Evolutionary conservation across 2,888 invertebrate genomes (phyloP).

Genomic region (Drosophila dives): DNA sequence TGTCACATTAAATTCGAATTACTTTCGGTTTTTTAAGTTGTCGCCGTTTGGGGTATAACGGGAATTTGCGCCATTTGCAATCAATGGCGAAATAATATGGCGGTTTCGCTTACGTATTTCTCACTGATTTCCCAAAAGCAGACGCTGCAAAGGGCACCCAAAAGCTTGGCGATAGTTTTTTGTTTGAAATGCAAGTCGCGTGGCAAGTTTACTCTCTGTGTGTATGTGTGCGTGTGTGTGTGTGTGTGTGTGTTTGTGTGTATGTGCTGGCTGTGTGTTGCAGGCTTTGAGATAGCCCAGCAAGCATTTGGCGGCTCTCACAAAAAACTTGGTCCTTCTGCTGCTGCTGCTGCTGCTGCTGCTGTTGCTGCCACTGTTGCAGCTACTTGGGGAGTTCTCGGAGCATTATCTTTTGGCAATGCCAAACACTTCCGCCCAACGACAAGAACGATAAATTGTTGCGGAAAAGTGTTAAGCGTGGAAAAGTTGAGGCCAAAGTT

Average conservation of each 20-base stretch:
- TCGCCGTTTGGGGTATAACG: slow-evolving; percentile 39
- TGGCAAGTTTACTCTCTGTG: slow-evolving; percentile 37
- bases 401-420: slow-evolving; percentile 69
- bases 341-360: slow-evolving; percentile 11
- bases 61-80: slow-evolving; percentile 69
- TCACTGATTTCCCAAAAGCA: slow-evolving; percentile 66
- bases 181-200: slow-evolving; percentile 67
- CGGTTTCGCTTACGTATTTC: slow-evolving; percentile 73
- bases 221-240: neutral
- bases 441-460: slow-evolving; percentile 76
- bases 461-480: slow-evolving; percentile 77
- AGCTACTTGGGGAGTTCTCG: slow-evolving; percentile 27
- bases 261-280: neutral
- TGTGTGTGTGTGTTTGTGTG: slow-evolving; percentile 10
- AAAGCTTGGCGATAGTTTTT: slow-evolving; percentile 55
- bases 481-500: slow-evolving; percentile 71
- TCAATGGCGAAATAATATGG: slow-evolving; percentile 76
- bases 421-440: slow-evolving; percentile 73
- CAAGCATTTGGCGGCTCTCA: slow-evolving; percentile 60
- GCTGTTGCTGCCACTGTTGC: slow-evolving; percentile 27
- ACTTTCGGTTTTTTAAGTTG: slow-evolving; percentile 39
- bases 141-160: slow-evolving; percentile 40
- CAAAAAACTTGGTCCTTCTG: slow-evolving; percentile 67
- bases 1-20: slow-evolving; percentile 56
- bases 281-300: slow-evolving; percentile 47